Evolutionary conservation across 2,888 invertebrate species (phyloP).

Genomic region (Habroteleia sp.): DNA sequence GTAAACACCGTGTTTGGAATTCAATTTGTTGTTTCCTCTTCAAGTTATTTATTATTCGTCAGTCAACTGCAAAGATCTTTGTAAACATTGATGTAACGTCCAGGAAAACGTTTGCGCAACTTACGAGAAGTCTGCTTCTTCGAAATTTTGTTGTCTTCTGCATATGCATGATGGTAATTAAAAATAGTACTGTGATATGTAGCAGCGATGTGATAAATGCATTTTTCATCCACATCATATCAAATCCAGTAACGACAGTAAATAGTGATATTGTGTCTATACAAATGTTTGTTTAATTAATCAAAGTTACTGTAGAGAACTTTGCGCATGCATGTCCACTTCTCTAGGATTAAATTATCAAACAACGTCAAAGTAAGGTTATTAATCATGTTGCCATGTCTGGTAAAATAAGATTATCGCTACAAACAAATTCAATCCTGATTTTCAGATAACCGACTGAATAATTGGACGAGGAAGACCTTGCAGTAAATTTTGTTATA

Average conservation of each 20-base stretch:
- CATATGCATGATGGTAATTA: no score
- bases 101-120: slow-evolving; percentile 1
- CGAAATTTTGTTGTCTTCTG: not conserved
- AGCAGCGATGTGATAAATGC: no score
- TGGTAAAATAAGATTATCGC: not conserved
- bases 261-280: slow-evolving; percentile 1
- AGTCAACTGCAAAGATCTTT: not conserved
- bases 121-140: not conserved
- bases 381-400: slow-evolving; percentile 1
- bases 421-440: not conserved
- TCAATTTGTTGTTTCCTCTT: no score
- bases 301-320: not conserved
- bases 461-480: no score
- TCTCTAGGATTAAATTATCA: slow-evolving; percentile 11
- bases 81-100: not conserved
- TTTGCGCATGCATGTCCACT: slow-evolving; percentile 1
- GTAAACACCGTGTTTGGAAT: no score
- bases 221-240: no score
- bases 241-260: not conserved
- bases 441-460: not conserved
- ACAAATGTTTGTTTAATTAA: slow-evolving; percentile 14
- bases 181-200: no score
- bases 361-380: not conserved
- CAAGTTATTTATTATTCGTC: not conserved
- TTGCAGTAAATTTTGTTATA: no score